Evolutionary conservation across 2,797 vertebrate species (phyloP).

Genomic region (Scyliorhinus canicula): DNA sequence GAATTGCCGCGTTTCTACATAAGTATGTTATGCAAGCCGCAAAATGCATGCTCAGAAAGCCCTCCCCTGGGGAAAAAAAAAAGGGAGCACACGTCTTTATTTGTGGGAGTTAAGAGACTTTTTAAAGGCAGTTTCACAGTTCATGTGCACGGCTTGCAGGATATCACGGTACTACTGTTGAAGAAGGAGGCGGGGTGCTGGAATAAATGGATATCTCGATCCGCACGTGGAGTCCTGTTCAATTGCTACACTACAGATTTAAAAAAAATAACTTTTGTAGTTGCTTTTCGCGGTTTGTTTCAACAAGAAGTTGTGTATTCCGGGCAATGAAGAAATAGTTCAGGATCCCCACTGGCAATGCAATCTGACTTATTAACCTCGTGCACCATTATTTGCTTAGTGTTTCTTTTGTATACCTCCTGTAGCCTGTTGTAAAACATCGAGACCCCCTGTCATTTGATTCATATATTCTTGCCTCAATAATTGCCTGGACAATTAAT

Average conservation of each 20-base stretch:
- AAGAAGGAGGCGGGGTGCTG: conserved; percentile 15
- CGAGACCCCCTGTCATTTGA: neutral
- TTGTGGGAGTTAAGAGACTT: neutral
- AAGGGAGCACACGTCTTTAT: neutral
- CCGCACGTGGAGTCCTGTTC: neutral
- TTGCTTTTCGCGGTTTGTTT: neutral
- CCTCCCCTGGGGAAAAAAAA: too few relatives aligned
- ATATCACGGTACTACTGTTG: neutral
- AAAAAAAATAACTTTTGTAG: neutral
- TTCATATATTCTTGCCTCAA: neutral
- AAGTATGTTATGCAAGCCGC: neutral
- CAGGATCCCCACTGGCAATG: neutral
- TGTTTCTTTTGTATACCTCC: neutral
- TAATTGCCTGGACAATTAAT: neutral
- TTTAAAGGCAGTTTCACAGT: neutral
- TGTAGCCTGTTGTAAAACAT: neutral
- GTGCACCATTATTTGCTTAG: too few relatives aligned
- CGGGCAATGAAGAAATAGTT: neutral
- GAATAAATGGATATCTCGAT: neutral
- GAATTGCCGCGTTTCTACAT: neutral
- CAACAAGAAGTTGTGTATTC: neutral
- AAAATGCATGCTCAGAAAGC: neutral
- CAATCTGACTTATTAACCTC: neutral
- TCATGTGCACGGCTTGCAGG: neutral
- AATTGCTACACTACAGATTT: neutral